Percentiles rank a stretch among this genome's conserved stretches.
Evolutionary conservation across 2,888 invertebrate genomes (phyloP).

Genomic region (Bursaphelenchus okinawaensis): DNA sequence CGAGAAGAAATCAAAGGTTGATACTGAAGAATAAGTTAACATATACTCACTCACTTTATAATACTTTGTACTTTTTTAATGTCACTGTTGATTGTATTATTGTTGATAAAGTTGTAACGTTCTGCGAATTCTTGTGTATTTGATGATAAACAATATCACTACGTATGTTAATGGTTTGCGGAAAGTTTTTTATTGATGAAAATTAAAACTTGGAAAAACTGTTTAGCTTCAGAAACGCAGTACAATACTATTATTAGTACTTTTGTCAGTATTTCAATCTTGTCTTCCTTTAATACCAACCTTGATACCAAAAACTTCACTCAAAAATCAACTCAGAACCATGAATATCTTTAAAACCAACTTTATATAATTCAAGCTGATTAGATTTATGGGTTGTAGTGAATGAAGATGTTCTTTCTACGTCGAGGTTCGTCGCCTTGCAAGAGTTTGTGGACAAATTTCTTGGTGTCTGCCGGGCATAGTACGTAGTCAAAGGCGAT

Average conservation of each 20-base stretch:
- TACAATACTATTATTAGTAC: too few relatives aligned
- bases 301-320: too few relatives aligned
- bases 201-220: not conserved
- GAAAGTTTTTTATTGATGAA: not conserved
- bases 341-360: not conserved
- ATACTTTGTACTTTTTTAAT: not conserved
- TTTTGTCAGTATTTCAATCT: too few relatives aligned
- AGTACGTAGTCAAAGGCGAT: conserved; percentile 29
- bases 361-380: too few relatives aligned
- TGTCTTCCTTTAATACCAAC: too few relatives aligned
- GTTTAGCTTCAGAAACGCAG: too few relatives aligned
- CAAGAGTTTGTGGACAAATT: conserved; percentile 22
- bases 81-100: not conserved
- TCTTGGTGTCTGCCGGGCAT: conserved; percentile 20
- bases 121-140: not conserved
- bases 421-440: conserved; percentile 19
- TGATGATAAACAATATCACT: not conserved
- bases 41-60: too few relatives aligned
- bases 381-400: conserved; percentile 28
- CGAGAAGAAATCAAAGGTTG: not conserved
- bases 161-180: not conserved
- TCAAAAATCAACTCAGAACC: not conserved
- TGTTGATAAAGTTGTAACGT: not conserved
- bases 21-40: not conserved
- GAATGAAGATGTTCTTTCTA: conserved; percentile 27